Base-by-base conservation (phyloP, 2,797 vertebrate genomes). In the Tapera naevia region DNA sequence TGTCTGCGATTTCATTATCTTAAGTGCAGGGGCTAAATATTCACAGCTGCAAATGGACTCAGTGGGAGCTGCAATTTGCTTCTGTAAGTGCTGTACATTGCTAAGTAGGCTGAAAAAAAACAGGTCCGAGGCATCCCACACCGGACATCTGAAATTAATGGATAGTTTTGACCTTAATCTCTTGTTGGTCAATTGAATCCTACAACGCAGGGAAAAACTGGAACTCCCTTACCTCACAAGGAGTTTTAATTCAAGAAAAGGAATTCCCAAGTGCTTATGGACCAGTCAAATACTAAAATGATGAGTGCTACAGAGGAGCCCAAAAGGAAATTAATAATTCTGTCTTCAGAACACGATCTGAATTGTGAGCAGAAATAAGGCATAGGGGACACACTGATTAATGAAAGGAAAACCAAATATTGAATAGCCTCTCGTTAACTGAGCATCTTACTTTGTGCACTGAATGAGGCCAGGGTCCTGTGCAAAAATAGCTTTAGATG, bases 281-380 rank as follows among this genome's bases (percentile, higher is more conserved):
- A 66, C 65, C 83, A 84, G 72, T 62, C 83, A 91, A 75, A 89
- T 25, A 57, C 65, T 90, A 56, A 94, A 95, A 81, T 45, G 91
- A 91, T 91, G 80, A 95, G 90, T 60, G 60, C 64, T 84, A 73
- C 48, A 76, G 74, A 96, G 37, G 15, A 95, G 51, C 78, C 76
- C 78, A 86, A 79, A 91, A 95, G 74, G 80, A 96, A 96, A 96
- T 95, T 95, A 93, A 86, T 95, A 94, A 91, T 84, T 88, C 91
- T 71, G 33, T 64, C 86, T 93, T 62, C 64, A 84, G 83, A 95
- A 88, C 91, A 86, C 2, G 8, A 58, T 60, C 82, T 70, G 94
- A 96, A 93, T 93, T 93, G 60, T 3, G 24, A 91, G 64, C 35
- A 93, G 86, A 93, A 93, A 80, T 85, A 95, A 95, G 67, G 33